phyloP scores from a whole-genome alignment of 2,113 vertebrate species.

The Callopanchax toddi region DNA sequence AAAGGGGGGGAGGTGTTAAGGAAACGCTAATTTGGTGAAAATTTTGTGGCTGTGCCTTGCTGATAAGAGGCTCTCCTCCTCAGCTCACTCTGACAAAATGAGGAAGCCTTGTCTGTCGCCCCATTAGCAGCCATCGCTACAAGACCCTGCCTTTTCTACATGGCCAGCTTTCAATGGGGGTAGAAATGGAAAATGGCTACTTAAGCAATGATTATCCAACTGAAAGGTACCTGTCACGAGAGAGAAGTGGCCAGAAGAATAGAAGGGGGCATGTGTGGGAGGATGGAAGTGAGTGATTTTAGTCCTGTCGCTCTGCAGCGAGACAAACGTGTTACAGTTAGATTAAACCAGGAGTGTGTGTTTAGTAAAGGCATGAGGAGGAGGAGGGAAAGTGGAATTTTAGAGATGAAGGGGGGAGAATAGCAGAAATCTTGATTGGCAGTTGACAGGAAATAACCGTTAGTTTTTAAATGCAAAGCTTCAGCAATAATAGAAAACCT shows the following conservation, averaged over 20 bases:
- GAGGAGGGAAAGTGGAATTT: slow-evolving; percentile 13
- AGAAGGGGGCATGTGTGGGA: slow-evolving; percentile 34
- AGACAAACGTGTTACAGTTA: slow-evolving; percentile 86
- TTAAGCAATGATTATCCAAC: slow-evolving; percentile 87
- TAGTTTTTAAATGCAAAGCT: neutral
- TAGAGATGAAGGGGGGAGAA: slow-evolving; percentile 26
- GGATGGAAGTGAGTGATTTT: slow-evolving; percentile 85
- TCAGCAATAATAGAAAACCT: neutral
- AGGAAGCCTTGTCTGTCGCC: slow-evolving; percentile 86
- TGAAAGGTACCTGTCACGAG: slow-evolving; percentile 96
- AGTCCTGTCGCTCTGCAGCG: slow-evolving; percentile 83
- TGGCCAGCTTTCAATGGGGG: slow-evolving; percentile 85
- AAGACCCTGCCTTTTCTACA: slow-evolving; percentile 83
- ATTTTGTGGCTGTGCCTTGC: slow-evolving; percentile 82
- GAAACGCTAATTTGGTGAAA: slow-evolving; percentile 73
- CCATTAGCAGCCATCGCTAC: slow-evolving; percentile 89
- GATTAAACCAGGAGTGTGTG: slow-evolving; percentile 85
- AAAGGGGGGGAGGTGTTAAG: slow-evolving; percentile 44
- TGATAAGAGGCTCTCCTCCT: slow-evolving; percentile 84
- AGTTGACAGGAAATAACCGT: slow-evolving; percentile 1
- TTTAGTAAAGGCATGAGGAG: slow-evolving; percentile 82
- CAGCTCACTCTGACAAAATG: slow-evolving; percentile 74
- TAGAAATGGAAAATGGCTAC: slow-evolving; percentile 88
- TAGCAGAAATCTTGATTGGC: neutral
- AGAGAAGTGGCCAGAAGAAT: slow-evolving; percentile 78